These are phyloP conservation scores for Willowsia nigromaculata DNA, from an alignment of 2,888 invertebrate genomes.

Conservation along the genomic window DNA sequence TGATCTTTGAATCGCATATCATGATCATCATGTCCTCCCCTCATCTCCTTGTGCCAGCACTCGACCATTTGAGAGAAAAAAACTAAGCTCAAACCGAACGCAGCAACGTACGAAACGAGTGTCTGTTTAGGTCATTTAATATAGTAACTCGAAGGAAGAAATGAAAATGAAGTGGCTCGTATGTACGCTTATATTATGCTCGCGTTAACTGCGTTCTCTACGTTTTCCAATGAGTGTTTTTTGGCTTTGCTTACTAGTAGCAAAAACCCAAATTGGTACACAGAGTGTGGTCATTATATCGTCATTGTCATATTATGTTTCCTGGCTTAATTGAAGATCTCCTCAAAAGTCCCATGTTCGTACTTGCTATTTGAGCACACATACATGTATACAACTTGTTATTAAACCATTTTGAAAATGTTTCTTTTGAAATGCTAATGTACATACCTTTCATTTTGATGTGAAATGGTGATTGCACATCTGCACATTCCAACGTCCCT, in stretches of 20 bases:
- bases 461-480: slow-evolving; percentile 28
- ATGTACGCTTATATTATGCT: background rate
- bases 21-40: background rate
- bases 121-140: background rate
- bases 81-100: background rate
- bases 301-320: slow-evolving; percentile 8
- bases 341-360: background rate
- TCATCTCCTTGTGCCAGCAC: background rate
- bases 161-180: background rate
- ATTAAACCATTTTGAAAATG: background rate
- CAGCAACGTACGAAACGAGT: background rate
- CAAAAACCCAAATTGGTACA: background rate
- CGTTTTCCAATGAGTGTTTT: background rate
- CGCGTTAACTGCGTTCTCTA: background rate
- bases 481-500: slow-evolving; percentile 48
- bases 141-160: background rate
- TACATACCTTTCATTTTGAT: slow-evolving; percentile 29
- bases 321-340: slow-evolving; percentile 9
- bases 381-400: background rate
- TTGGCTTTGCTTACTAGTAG: background rate
- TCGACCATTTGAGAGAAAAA: background rate
- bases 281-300: background rate
- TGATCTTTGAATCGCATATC: background rate
- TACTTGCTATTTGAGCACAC: background rate
- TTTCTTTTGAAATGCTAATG: slow-evolving; percentile 19